Conservation (phyloP, 2,797 vertebrate genomes). For the Neosilurus mollespiculum region DNA sequence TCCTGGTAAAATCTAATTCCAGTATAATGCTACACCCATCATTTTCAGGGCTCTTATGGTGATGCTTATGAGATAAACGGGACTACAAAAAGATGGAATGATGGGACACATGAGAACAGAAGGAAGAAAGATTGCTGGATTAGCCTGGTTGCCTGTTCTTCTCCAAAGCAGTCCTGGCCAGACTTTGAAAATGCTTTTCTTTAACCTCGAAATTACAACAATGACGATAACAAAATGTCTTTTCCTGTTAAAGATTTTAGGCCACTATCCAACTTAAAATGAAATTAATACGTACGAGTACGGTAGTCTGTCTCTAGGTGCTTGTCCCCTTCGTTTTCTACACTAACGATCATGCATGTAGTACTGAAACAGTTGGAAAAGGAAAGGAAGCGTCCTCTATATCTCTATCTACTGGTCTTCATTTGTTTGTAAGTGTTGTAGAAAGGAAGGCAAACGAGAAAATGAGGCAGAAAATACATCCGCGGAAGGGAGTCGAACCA, state of each 20-base stretch:
- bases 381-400: not conserved
- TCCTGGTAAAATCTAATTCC: not conserved
- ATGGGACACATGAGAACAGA: not conserved
- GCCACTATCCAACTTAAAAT: not conserved
- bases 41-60: not conserved
- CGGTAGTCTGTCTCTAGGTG: not conserved
- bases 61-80: not conserved
- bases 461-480: not conserved
- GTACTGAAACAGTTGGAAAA: not conserved
- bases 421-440: not conserved
- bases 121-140: not conserved
- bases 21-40: too few species aligned
- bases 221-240: too few species aligned
- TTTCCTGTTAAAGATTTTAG: not conserved
- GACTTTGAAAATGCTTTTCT: not conserved
- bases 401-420: not conserved
- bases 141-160: slow-evolving; percentile 9
- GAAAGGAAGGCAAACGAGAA: too few species aligned
- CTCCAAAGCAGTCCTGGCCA: not conserved
- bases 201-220: not conserved
- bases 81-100: not conserved
- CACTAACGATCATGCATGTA: not conserved
- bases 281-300: not conserved
- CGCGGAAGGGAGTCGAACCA: not conserved
- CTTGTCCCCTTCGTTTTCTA: too few species aligned